Conservation (phyloP, 2,888 invertebrate species). For the Epirrita christyi region DNA sequence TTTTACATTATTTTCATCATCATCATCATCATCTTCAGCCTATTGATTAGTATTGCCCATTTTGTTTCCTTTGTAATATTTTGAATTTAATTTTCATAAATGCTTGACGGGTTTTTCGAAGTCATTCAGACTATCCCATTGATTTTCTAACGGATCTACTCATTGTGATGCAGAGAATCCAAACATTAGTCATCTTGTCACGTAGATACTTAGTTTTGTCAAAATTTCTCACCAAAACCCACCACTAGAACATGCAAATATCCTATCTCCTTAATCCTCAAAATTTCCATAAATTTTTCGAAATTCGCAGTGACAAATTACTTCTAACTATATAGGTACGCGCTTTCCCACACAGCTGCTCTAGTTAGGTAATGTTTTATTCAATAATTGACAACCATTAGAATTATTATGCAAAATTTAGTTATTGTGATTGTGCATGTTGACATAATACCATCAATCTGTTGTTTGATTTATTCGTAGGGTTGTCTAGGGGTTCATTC, state of each 20-base stretch:
- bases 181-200: conserved; percentile 32
- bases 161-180: conserved; percentile 14
- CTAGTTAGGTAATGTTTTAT: conserved; percentile 69
- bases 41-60: too few relatives aligned
- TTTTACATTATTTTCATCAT: too few relatives aligned
- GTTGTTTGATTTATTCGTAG: conserved; percentile 69
- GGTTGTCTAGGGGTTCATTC: conserved; percentile 37
- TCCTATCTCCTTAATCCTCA: conserved; percentile 50
- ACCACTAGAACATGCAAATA: conserved; percentile 53
- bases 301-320: conserved; percentile 79
- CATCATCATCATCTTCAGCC: too few relatives aligned
- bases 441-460: conserved; percentile 84
- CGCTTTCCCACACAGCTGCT: conserved; percentile 73
- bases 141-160: conserved; percentile 16
- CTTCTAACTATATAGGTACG: conserved; percentile 41
- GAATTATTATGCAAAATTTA: conserved; percentile 77
- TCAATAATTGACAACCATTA: conserved; percentile 75
- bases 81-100: too few relatives aligned
- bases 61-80: too few relatives aligned
- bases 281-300: conserved; percentile 58
- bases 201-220: conserved; percentile 20
- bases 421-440: conserved; percentile 75
- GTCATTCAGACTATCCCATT: not conserved
- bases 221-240: conserved; percentile 30
- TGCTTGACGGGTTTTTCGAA: too few relatives aligned